These are phyloP conservation scores for Neomonachus schauinslandi DNA, from an alignment of 2,113 vertebrate genomes.

Conservation along the genomic window DNA sequence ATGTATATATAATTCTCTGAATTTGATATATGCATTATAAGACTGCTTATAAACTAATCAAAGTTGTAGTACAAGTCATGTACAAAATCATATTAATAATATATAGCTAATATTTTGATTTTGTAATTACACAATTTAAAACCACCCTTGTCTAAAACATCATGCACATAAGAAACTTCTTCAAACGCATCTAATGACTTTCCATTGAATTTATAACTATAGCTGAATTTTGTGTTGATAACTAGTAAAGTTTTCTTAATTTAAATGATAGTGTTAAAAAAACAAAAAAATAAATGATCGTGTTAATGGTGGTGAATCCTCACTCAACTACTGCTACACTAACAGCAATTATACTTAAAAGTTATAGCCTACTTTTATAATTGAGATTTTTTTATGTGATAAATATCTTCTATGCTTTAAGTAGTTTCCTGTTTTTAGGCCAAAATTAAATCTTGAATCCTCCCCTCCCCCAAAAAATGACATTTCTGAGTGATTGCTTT, in stretches of 20 bases:
- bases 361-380: background rate
- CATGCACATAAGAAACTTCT: background rate
- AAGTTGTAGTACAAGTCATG: background rate
- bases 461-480: too few species aligned
- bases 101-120: background rate
- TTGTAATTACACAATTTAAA: background rate
- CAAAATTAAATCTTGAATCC: background rate
- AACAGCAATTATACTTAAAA: background rate
- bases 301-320: background rate
- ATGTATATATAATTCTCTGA: background rate
- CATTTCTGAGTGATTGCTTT: background rate
- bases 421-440: background rate
- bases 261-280: background rate
- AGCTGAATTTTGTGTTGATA: background rate
- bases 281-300: background rate
- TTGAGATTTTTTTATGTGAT: background rate
- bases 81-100: background rate
- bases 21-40: background rate
- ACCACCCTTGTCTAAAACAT: background rate
- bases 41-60: background rate
- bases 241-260: background rate
- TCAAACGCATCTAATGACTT: background rate
- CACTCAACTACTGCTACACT: background rate
- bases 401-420: background rate
- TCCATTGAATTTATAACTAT: background rate